Base-by-base conservation (phyloP, 1,140 invertebrate species). In the Protaetia brevitarsis region DNA sequence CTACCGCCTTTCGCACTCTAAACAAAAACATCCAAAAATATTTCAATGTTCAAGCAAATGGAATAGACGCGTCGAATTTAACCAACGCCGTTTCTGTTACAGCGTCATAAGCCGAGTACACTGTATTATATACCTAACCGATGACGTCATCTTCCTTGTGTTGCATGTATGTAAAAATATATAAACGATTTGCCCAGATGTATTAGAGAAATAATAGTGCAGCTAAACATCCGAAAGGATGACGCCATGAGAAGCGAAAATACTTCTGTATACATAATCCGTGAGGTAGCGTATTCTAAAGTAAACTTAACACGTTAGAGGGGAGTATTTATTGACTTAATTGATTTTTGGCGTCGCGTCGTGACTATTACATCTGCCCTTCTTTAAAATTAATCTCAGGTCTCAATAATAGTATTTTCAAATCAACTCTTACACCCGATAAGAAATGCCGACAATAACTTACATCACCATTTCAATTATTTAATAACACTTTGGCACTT, bases 241-340 rank as follows among this genome's bases (percentile, higher is more conserved):
- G 41, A 51, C 41, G 41, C 16, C 10, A 51, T 51, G 19, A 19
- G 13, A 51, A 51, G 41, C 16, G 19, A 51, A 51, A 51, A 51
- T 51, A 51, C 26, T 51, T 51, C 16, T 51, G 26, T 23, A 51
- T 23, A 51, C 41, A 51, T 51, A 51, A 51, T 51, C 41, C 16
- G 19, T 51, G 41, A 51, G 41, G 19, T 51, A 23, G 41, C 41
- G 19, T 51, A 8, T 23, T 8, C 6, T 51, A 51, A 51, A 51
- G 26, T 51, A 51, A 51, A 51, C 41, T 51, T 23, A 13, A 19
- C 41, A 19, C 41, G 41, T 19, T 51, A 19, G 41, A 19, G 11
- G 21, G 26, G 26, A 51, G 41, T 51, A 51, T 51, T 51, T 51
- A 51, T 51, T 51, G 41, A 51, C 41, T 51, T 51, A 51, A 51